Conservation (phyloP, 2,888 invertebrate genomes). For the Lycophotia porphyrea region DNA sequence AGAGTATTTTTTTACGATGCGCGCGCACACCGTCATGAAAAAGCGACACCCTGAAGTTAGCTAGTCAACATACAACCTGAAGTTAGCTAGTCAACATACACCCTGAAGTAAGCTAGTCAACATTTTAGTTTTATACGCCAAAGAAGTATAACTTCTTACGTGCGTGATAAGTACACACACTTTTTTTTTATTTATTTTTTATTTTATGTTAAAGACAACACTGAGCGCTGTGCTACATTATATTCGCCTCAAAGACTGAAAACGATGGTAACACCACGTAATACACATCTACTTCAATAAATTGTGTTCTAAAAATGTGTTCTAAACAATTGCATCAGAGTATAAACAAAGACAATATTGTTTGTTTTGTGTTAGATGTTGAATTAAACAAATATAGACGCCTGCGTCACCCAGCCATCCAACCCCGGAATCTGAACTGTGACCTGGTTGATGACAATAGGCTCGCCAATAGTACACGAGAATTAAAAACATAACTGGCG, state of each 20-base stretch:
- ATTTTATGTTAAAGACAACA: too few relatives aligned
- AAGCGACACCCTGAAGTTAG: too few relatives aligned
- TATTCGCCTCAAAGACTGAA: neutral
- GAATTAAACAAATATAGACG: neutral
- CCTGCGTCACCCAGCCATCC: neutral
- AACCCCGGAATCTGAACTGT: neutral
- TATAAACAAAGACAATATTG: neutral
- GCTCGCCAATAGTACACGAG: neutral
- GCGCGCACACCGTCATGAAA: too few relatives aligned
- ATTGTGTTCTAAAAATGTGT: constrained; percentile 14
- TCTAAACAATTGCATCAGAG: constrained; percentile 31
- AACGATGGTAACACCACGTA: neutral
- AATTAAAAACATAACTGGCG: neutral
- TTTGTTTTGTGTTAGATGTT: constrained; percentile 21
- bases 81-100: too few relatives aligned
- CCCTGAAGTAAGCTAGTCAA: too few relatives aligned
- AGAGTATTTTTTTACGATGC: too few relatives aligned
- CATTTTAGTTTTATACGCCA: too few relatives aligned
- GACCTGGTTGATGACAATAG: neutral
- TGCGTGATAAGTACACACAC: too few relatives aligned
- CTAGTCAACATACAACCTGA: too few relatives aligned
- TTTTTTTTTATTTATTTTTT: too few relatives aligned
- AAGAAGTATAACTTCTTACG: too few relatives aligned
- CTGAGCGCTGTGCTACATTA: too few relatives aligned
- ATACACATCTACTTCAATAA: neutral